Percentiles rank a stretch among this genome's conserved stretches.
These are phyloP conservation scores for Neocloeon triangulifer DNA, from an alignment of 1,140 invertebrate species.

Conservation along the genomic window DNA sequence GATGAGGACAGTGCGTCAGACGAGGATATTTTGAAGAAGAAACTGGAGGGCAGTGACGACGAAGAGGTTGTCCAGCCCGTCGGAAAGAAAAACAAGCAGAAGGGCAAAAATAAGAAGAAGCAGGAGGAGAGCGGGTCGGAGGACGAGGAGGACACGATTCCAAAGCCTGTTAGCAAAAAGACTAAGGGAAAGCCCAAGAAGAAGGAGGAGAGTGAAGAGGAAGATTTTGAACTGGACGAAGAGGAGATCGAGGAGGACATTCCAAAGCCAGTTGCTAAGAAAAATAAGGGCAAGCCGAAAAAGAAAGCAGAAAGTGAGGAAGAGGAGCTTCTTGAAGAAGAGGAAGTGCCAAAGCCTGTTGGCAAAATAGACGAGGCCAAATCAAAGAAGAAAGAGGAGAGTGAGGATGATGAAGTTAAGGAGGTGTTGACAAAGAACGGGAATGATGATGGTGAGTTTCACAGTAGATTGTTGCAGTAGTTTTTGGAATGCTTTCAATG, in stretches of 20 bases:
- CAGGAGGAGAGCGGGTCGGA: slow-evolving; percentile 4
- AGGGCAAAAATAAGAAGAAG: slow-evolving; percentile 6
- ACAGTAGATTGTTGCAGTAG: slow-evolving; percentile 6
- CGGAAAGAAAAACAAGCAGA: slow-evolving; percentile 6
- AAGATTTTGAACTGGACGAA: not conserved
- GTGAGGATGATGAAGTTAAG: slow-evolving; percentile 10
- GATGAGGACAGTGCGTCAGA: slow-evolving; percentile 10
- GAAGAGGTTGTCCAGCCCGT: slow-evolving; percentile 4
- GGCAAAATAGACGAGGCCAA: slow-evolving; percentile 1
- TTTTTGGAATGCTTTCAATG: slow-evolving; percentile 3
- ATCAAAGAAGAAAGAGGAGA: slow-evolving; percentile 7
- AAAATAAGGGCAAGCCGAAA: not conserved
- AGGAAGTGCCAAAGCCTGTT: slow-evolving; percentile 3
- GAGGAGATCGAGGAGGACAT: not conserved
- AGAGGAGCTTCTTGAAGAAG: not conserved
- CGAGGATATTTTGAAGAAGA: slow-evolving; percentile 8
- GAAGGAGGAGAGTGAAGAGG: not conserved
- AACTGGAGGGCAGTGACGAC: slow-evolving; percentile 5
- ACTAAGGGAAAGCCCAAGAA: not conserved
- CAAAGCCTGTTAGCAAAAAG: not conserved
- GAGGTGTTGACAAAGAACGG: slow-evolving; percentile 7
- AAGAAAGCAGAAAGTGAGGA: slow-evolving; percentile 1
- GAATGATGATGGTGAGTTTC: slow-evolving; percentile 11
- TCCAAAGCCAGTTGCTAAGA: not conserved
- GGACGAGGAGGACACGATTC: slow-evolving; percentile 2